phyloP scores from a whole-genome alignment of 2,888 invertebrate species.

The Dendrolimus houi region DNA sequence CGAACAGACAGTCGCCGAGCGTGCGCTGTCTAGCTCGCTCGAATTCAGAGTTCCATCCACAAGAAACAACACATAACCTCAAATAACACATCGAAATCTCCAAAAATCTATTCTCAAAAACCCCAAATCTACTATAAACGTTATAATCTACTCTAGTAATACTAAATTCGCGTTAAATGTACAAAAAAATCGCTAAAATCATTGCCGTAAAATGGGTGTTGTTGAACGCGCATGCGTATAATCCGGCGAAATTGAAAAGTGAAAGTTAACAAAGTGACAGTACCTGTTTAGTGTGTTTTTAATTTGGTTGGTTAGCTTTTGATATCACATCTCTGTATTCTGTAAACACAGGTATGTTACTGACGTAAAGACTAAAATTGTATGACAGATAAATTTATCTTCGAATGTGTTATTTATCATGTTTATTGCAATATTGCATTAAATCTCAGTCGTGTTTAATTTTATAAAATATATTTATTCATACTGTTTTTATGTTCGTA shows the following conservation, averaged over 20 bases:
- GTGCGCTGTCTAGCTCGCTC: conserved; percentile 25
- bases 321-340: conserved; percentile 8
- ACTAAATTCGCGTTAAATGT: neutral
- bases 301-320: conserved; percentile 19
- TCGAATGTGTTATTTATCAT: too few species aligned
- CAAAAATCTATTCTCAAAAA: neutral
- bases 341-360: conserved; percentile 25
- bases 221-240: conserved; percentile 38
- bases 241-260: conserved; percentile 19
- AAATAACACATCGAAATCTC: neutral
- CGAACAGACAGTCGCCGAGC: conserved; percentile 25
- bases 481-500: conserved; percentile 2
- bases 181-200: neutral
- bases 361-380: conserved; percentile 19
- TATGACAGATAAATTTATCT: conserved; percentile 2
- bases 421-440: too few species aligned
- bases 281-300: conserved; percentile 11
- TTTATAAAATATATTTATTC: conserved; percentile 9
- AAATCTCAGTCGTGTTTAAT: conserved; percentile 3
- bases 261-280: conserved; percentile 12
- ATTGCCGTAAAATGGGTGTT: neutral
- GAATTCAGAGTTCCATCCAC: conserved; percentile 11
- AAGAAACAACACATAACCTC: neutral
- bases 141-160: neutral
- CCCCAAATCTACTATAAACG: neutral